A percentile compares a stretch with the other conserved stretches of the same genome.
phyloP scores from a whole-genome alignment of 1,140 invertebrate genomes.

The Trichoplusia ni region DNA sequence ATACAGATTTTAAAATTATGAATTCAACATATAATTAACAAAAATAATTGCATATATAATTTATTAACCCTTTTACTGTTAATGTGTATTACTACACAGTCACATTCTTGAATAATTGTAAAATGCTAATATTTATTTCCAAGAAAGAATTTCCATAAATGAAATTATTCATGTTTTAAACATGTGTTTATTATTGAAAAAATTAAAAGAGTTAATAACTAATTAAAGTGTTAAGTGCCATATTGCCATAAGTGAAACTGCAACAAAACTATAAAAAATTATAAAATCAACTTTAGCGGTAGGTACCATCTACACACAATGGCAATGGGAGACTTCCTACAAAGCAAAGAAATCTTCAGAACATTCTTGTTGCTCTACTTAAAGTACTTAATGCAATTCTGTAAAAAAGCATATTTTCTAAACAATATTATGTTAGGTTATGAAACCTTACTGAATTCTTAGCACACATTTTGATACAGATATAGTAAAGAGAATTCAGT shows the following conservation, averaged over 20 bases:
- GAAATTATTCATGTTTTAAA: no score
- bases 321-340: slow-evolving; percentile 44
- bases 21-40: no score
- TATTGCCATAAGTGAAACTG: slow-evolving; percentile 48
- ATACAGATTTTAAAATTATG: no score
- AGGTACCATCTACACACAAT: slow-evolving; percentile 19
- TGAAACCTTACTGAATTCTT: slow-evolving; percentile 61
- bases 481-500: slow-evolving; percentile 56
- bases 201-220: no score
- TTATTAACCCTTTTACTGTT: no score
- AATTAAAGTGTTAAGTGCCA: no score
- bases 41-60: no score
- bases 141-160: no score
- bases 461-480: not conserved
- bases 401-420: slow-evolving; percentile 15
- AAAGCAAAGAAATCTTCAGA: slow-evolving; percentile 28
- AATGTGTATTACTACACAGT: no score
- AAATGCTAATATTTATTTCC: no score
- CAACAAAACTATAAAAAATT: slow-evolving; percentile 51
- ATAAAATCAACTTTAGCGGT: slow-evolving; percentile 6
- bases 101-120: no score
- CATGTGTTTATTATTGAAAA: no score
- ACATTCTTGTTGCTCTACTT: slow-evolving; percentile 25
- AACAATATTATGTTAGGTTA: slow-evolving; percentile 19
- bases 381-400: not conserved